Conservation (phyloP, 2,888 invertebrate species). For the Blera fallax region DNA sequence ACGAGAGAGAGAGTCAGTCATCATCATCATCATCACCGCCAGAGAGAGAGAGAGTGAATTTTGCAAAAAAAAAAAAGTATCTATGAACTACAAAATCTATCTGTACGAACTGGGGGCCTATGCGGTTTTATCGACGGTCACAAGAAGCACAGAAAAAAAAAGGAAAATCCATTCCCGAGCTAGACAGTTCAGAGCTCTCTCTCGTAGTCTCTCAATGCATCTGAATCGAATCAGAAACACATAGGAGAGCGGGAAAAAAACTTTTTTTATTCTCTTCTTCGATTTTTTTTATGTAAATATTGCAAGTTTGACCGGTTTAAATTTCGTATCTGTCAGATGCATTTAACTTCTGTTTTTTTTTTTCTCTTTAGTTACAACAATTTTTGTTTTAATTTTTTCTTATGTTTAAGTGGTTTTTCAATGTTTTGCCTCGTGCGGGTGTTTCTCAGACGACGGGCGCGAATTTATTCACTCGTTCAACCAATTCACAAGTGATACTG, state of each 20-base stretch:
- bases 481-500: constrained; percentile 70
- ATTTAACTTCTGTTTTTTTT: constrained; percentile 11
- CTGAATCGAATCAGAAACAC: constrained; percentile 19
- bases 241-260: constrained; percentile 53
- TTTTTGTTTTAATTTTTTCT: neutral
- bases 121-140: constrained; percentile 48
- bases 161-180: constrained; percentile 34
- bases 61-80: constrained; percentile 31
- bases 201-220: constrained; percentile 46
- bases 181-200: constrained; percentile 36
- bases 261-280: constrained; percentile 27
- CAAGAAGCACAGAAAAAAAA: constrained; percentile 42
- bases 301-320: constrained; percentile 68
- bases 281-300: constrained; percentile 59
- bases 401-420: constrained; percentile 26
- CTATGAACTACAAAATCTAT: constrained; percentile 54
- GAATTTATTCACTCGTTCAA: constrained; percentile 62
- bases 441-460: constrained; percentile 29
- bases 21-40: neutral
- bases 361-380: neutral
- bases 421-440: constrained; percentile 20
- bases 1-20: constrained; percentile 19
- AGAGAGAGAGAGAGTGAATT: constrained; percentile 18
- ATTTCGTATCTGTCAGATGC: constrained; percentile 45
- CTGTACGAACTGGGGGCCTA: constrained; percentile 35